Evolutionary conservation across 23 tunicate species (phyloP), one percentile per base, ranked within the genome.

Genomic region (Corella eumyota): DNA sequence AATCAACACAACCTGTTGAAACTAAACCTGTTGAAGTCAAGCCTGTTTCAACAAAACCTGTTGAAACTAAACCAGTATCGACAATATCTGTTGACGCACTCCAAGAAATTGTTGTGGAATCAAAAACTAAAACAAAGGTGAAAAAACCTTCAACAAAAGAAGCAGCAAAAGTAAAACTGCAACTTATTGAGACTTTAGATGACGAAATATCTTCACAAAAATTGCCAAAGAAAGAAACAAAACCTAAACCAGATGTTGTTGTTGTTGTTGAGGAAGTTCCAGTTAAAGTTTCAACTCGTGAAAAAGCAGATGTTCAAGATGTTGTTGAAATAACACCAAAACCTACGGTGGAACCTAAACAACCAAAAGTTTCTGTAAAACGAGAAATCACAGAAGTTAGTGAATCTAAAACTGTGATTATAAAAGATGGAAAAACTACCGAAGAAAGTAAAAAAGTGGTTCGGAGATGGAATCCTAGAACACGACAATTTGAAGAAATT

Each of bases 381-480:
- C n/a, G n/a, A n/a, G n/a, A n/a, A n/a, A n/a, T n/a, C n/a, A n/a
- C n/a, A n/a, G n/a, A n/a, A n/a, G 57, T 51, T 11, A 51, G 57
- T 51, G 22, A 9, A 51, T 7, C 57, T 7, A 27, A 51, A 51
- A 51, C 57, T 9, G 71, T 65, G 4, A 51, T 11, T 32, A 40
- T 19, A 15, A 34, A 17, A 3, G 52, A 58, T 52, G 71, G 24
- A 22, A 61, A 30, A 57, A 52, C 30, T 20, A 52, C 59, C 6
- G 30, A 36, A 62, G 60, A 30, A 19, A 30, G 19, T 5, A 56
- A 48, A 4, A 81, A 66, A 59, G 66, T 80, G 6, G 73, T 56
- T 45, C 61, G 70, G 24, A 60, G 48, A 33, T 79, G 90, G 90
- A 79, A 79, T 55, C 78, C 90, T n/a, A 40, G 20, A 30, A 60